Conservation (phyloP, 2,888 invertebrate species). For the Chrysina gloriosa region DNA sequence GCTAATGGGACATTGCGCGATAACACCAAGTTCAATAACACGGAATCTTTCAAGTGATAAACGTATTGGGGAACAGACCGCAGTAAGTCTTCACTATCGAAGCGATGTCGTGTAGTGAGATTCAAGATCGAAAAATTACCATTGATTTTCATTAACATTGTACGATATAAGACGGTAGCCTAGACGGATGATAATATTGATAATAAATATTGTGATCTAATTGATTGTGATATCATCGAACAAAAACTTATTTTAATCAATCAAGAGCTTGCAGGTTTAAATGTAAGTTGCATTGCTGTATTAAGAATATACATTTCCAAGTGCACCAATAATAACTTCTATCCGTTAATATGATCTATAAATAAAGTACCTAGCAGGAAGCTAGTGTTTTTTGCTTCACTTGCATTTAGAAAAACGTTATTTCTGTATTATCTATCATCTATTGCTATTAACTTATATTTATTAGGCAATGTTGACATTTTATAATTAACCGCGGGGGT, state of each 20-base stretch:
- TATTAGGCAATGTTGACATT: no score
- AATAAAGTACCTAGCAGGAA: no score
- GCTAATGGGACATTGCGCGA: background rate
- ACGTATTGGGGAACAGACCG: background rate
- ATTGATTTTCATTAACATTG: background rate
- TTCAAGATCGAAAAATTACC: background rate
- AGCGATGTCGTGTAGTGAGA: background rate
- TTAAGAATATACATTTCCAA: no score
- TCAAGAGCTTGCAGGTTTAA: background rate
- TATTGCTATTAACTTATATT: no score
- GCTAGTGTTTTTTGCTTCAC: no score
- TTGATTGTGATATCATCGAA: background rate
- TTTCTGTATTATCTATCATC: no score
- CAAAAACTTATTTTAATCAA: background rate
- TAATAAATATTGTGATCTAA: slow-evolving; percentile 8
- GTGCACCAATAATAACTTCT: no score
- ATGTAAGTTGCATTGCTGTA: background rate
- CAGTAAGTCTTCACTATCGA: background rate
- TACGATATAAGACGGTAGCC: background rate
- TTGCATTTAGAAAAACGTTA: no score
- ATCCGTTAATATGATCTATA: no score
- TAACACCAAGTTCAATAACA: slow-evolving; percentile 34
- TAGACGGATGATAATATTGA: no score
- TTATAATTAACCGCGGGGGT: no score
- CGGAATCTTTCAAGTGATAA: slow-evolving; percentile 16